These are phyloP conservation scores for Camponotus floridanus DNA, from an alignment of 1,140 invertebrate species.

Conservation along the genomic window DNA sequence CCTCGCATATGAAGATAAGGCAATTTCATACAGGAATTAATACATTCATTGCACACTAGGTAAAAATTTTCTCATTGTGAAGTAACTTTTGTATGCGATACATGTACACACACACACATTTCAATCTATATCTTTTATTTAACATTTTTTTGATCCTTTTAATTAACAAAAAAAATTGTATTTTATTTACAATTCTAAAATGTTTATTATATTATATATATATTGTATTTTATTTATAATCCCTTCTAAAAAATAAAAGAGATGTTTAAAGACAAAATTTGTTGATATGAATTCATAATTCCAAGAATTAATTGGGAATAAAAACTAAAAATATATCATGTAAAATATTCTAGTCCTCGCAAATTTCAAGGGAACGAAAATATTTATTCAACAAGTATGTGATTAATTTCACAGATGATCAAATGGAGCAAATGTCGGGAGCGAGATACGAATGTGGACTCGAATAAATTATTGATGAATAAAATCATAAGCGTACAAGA, in stretches of 20 bases:
- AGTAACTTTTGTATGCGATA: background rate
- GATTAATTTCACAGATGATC: background rate
- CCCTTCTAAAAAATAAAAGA: background rate
- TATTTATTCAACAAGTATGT: conserved; percentile 11
- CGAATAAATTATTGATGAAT: conserved; percentile 33
- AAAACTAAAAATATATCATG: background rate
- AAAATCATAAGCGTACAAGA: conserved; percentile 26
- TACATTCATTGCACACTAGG: background rate
- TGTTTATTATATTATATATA: background rate
- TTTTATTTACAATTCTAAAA: background rate
- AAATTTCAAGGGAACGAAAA: background rate
- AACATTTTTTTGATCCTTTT: background rate
- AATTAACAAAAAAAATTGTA: background rate
- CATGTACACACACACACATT: background rate
- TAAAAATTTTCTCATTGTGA: background rate
- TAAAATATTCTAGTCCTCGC: conserved; percentile 4
- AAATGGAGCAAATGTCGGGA: conserved; percentile 16
- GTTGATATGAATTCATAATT: background rate
- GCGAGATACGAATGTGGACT: conserved; percentile 33
- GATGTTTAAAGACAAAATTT: conserved; percentile 5
- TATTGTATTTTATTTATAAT: background rate
- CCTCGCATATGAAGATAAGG: conserved; percentile 7
- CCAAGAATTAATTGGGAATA: background rate
- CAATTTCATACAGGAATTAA: background rate
- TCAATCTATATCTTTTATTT: background rate